These are phyloP conservation scores for Toxotes lorentzi DNA, from an alignment of 2,797 vertebrate species.

Conservation along the genomic window DNA sequence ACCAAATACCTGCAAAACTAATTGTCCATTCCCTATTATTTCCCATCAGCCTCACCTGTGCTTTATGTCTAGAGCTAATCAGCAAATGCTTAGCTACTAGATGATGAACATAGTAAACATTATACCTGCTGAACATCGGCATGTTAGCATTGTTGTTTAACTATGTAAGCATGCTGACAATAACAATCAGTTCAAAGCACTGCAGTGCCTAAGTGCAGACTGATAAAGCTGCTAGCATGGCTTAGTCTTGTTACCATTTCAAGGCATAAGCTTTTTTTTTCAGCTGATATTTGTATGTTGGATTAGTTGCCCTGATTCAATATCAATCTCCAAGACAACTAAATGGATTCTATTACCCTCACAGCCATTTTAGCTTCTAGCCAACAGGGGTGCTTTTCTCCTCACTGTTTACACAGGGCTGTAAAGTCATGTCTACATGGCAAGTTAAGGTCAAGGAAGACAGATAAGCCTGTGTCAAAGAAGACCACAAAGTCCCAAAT, in stretches of 20 bases:
- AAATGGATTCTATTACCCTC: slow-evolving; percentile 18
- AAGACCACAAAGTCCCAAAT: slow-evolving; percentile 69
- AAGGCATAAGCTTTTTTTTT: not conserved
- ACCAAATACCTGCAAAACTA: not conserved
- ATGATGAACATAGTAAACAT: not conserved
- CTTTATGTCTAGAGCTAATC: not conserved
- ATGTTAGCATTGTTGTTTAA: not conserved
- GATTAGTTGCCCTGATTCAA: slow-evolving; percentile 26
- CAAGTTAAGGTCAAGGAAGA: slow-evolving; percentile 79
- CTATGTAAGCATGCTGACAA: not conserved
- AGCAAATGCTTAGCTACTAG: not conserved
- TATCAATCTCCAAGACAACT: slow-evolving; percentile 10
- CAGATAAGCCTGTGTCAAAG: slow-evolving; percentile 78
- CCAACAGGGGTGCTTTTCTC: slow-evolving; percentile 67
- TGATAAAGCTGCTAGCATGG: not conserved
- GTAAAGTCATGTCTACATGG: slow-evolving; percentile 82
- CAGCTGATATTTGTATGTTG: slow-evolving; percentile 13
- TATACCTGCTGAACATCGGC: not conserved
- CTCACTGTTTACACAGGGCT: slow-evolving; percentile 73
- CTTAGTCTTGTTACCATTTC: slow-evolving; percentile 7
- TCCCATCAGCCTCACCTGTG: not conserved
- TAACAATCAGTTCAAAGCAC: not conserved
- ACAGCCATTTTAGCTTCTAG: slow-evolving; percentile 32
- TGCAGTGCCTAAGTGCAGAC: not conserved
- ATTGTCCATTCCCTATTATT: too few species aligned